Base-by-base conservation (phyloP, 2,888 invertebrate species). In the Schrankia costaestrigalis region DNA sequence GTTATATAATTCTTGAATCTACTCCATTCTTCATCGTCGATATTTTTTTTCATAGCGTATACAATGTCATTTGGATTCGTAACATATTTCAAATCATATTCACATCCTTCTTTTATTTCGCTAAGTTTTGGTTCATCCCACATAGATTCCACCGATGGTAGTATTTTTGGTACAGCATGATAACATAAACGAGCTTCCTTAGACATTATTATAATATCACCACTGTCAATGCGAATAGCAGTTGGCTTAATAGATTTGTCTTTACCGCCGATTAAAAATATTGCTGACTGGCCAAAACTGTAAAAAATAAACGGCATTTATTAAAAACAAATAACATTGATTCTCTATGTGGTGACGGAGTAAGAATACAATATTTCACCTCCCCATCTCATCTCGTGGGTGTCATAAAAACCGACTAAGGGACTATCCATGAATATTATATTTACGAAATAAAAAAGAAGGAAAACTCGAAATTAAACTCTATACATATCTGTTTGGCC, bases 201-300 rank as follows among this genome's bases (percentile, higher is more conserved):
- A 2, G 95, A 93, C 99, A 99, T 98, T 0, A 99, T 81, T 17
- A 97, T 81, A 32, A 98, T 89, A 78, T 99, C 99, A 0, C 99
- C 99, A 78, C 96, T 96, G 36, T 91, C 89, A 1, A 99, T 80
- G 58, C 93, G 90, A 31, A 99, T 64, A 1, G 95, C 91, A 10
- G 89, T 82, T 2, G 95, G 93, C 61, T 90, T 83, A 28, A 90
- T 89, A 18, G 92, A 90, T 57, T 92, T 92, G 0, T 91, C 91
- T 52, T 72, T 71, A 1, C 97, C 97, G 11, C 99, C 99, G 49
- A 99, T 91, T 19, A 99, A 87, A 78, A 99, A 99, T 61, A 99
- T 91, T 8, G 97, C 98, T 32, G 95, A 92, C 78, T 97, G 97
- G 0, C 99, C 99, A 80, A 99, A 97, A 80, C 98, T 98, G 82